Evolutionary conservation across 2,113 vertebrate species (phyloP).

Genomic region (Cacatua alba): DNA sequence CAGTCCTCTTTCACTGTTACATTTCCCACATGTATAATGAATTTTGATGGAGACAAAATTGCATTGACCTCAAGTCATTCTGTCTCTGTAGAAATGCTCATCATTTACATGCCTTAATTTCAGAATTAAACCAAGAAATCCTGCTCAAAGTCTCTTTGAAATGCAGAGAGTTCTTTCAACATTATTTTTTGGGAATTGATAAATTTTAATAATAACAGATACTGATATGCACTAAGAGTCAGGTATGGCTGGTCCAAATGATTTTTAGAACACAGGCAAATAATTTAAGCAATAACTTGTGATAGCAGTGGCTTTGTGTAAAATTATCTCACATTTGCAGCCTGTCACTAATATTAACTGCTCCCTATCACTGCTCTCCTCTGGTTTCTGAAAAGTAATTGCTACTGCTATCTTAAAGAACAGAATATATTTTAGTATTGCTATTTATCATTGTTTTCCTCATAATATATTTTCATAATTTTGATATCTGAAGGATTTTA

Average conservation of each 20-base stretch:
- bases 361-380: neutral
- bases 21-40: neutral
- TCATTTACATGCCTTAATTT: constrained; percentile 14
- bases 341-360: neutral
- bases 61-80: constrained; percentile 5
- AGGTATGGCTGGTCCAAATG: neutral
- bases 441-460: neutral
- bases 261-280: neutral
- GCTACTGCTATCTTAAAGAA: neutral
- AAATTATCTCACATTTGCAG: constrained; percentile 13
- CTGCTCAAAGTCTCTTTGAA: neutral
- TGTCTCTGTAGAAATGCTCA: neutral
- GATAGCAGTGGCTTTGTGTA: neutral
- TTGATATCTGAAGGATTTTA: neutral
- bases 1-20: neutral
- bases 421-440: neutral
- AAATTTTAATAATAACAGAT: neutral
- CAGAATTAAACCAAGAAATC: neutral
- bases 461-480: neutral
- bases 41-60: constrained; percentile 25
- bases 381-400: neutral
- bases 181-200: neutral
- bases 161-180: neutral
- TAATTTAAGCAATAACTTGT: neutral
- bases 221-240: neutral